phyloP scores from a whole-genome alignment of 2,797 vertebrate genomes.

The Hemibagrus guttatus region DNA sequence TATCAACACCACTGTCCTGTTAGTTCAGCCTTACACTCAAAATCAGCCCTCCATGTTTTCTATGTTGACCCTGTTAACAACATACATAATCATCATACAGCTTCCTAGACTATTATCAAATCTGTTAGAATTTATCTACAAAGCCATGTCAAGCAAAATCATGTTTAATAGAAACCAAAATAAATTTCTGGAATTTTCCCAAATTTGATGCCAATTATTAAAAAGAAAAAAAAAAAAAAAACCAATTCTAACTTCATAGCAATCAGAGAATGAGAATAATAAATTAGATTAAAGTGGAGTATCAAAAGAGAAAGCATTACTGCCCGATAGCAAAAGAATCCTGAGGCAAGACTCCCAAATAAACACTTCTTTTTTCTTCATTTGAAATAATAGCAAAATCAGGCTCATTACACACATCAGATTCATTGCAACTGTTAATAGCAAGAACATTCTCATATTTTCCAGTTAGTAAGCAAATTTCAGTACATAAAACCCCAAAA shows the following conservation, averaged over 20 bases:
- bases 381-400: conserved; percentile 56
- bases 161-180: conserved; percentile 13
- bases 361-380: not conserved
- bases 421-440: conserved; percentile 57
- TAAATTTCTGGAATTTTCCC: not conserved
- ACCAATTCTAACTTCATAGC: too few species aligned
- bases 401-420: conserved; percentile 29
- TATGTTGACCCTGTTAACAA: conserved; percentile 22
- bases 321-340: conserved; percentile 45
- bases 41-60: not conserved
- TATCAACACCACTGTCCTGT: not conserved
- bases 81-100: conserved; percentile 3
- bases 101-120: not conserved
- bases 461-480: conserved; percentile 72
- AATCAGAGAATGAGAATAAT: conserved; percentile 8
- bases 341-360: conserved; percentile 25
- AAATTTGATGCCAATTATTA: not conserved
- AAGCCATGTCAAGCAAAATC: conserved; percentile 44
- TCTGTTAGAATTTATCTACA: conserved; percentile 12
- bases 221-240: too few species aligned
- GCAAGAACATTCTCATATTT: conserved; percentile 57
- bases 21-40: not conserved
- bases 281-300: conserved; percentile 25
- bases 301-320: conserved; percentile 50
- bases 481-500: conserved; percentile 61